Percentiles rank a stretch among this genome's conserved stretches.
phyloP scores from a whole-genome alignment of 2,888 invertebrate species.

The Heliconius cydno region DNA sequence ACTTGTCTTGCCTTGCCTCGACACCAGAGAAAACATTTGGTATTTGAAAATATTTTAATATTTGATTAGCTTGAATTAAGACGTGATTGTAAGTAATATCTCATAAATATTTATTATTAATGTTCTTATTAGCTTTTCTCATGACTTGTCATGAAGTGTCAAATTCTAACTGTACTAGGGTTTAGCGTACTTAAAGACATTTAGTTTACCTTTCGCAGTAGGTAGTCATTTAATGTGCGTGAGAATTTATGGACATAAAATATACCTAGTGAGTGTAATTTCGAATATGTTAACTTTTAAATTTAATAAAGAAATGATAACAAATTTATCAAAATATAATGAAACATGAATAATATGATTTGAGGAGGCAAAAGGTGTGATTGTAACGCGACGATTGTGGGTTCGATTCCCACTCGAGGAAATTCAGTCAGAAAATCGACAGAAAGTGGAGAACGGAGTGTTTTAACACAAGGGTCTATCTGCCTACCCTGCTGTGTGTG shows the following conservation, averaged over 20 bases:
- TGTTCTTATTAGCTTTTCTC: constrained; percentile 4
- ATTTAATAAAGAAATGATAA: background rate
- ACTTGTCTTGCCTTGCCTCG: no score
- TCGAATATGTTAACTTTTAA: background rate
- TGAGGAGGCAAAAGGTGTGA: no score
- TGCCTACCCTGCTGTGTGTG: no score
- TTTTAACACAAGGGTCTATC: no score
- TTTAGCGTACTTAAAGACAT: constrained; percentile 18
- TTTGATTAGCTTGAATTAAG: background rate
- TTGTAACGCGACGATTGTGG: no score
- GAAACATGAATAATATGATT: background rate
- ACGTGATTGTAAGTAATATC: constrained; percentile 6
- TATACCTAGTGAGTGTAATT: background rate
- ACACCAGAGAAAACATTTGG: no score
- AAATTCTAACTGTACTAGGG: constrained; percentile 32
- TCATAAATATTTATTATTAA: background rate
- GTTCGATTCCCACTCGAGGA: no score
- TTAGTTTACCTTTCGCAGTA: constrained; percentile 23
- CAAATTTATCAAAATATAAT: background rate
- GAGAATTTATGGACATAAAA: constrained; percentile 6
- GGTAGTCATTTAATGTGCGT: constrained; percentile 12
- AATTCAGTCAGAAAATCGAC: no score
- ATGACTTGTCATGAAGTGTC: constrained; percentile 19
- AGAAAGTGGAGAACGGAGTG: no score
- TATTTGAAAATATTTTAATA: background rate